Base-by-base conservation (phyloP, 1,140 invertebrate genomes). In the Tribolium castaneum region DNA sequence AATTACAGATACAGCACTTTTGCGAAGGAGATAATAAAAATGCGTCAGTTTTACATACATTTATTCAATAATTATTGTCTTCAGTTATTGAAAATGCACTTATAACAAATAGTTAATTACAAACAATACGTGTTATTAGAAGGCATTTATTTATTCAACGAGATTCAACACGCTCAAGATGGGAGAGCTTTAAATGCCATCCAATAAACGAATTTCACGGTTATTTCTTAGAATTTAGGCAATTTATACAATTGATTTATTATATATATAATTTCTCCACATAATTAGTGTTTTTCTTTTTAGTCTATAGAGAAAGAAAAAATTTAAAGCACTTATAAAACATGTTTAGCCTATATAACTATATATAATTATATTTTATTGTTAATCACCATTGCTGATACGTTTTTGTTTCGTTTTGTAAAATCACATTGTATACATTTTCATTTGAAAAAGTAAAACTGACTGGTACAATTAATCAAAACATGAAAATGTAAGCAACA, bases 51-150 rank as follows among this genome's bases (percentile, higher is more conserved):
- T 81, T 74, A 81, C 78, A 81, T 80, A 81, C 78, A 83, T 83
- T 83, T 81, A 85, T 86, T 85, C 75, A 83, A 80, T 85, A 85
- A 85, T 86, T 86, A 86, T 86, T 86, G 85, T 86, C 85, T 85
- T 82, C 76, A 84, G 80, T 85, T 85, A 85, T 86, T 86, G 83
- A 85, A 85, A 86, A 86, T 86, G 85, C 85, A 85, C 82, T 86
- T 85, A 79, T 80, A 81, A 84, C 80, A 85, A 79, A 82, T 78
- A 80, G 76, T 85, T 84, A 83, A 81, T 83, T 79, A 80, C 74
- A 83, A 78, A 82, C 39, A 80, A 78, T 78, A 66, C 54, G 79
- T 19, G 76, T 45, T 76, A 79, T 76, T 59, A 80, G 79, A 74
- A 73, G 76, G 77, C 80, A 80, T 80, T 78, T 80, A 72, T 70